phyloP scores from a whole-genome alignment of 2,888 invertebrate species.

The Dugesia japonica region DNA sequence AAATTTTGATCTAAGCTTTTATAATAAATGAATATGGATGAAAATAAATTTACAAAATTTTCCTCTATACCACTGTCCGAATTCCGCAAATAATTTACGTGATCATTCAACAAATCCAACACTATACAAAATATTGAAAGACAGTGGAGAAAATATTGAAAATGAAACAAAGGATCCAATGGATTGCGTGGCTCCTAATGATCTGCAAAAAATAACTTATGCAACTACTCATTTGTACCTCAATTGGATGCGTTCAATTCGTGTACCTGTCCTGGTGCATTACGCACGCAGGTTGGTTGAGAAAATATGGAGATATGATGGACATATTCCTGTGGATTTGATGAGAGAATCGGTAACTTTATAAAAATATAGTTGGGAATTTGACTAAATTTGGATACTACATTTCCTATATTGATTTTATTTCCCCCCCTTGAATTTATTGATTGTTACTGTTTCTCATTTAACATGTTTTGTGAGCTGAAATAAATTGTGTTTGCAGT shows the following conservation, averaged over 20 bases:
- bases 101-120: slow-evolving; percentile 63
- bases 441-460: no score
- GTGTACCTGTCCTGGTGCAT: slow-evolving; percentile 80
- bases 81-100: slow-evolving; percentile 10
- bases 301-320: slow-evolving; percentile 55
- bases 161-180: background rate
- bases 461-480: no score
- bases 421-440: no score
- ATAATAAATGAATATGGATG: no score
- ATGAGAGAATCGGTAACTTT: background rate
- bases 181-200: slow-evolving; percentile 56
- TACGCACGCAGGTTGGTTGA: slow-evolving; percentile 85
- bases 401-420: no score
- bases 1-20: no score
- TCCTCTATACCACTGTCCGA: slow-evolving; percentile 50
- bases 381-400: no score
- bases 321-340: background rate
- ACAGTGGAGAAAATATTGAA: slow-evolving; percentile 47
- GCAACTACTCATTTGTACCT: slow-evolving; percentile 74
- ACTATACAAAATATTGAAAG: slow-evolving; percentile 68
- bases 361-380: background rate
- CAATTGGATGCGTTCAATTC: slow-evolving; percentile 66
- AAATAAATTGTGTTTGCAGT: no score
- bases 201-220: slow-evolving; percentile 65
- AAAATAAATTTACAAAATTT: no score